phyloP scores from a whole-genome alignment of 2,113 vertebrate genomes.

The Rissa tridactyla region DNA sequence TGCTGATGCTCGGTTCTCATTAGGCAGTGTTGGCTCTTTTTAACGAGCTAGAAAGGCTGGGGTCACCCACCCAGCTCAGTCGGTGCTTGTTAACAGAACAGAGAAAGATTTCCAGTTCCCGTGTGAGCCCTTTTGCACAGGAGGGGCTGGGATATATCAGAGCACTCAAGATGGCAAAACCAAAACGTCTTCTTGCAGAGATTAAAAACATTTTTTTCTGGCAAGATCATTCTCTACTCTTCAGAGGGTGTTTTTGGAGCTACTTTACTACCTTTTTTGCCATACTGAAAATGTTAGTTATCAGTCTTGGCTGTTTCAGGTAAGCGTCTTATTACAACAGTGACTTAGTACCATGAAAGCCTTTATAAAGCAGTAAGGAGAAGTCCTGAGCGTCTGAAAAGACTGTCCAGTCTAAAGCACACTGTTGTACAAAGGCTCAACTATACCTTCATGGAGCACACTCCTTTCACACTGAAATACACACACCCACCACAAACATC shows the following conservation, averaged over 20 bases:
- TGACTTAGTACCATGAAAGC: background rate
- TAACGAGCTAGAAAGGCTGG: slow-evolving; percentile 25
- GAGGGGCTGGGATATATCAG: background rate
- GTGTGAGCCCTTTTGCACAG: background rate
- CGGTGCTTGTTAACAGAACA: background rate
- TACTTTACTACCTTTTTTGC: background rate
- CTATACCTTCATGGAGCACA: background rate
- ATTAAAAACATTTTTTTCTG: background rate
- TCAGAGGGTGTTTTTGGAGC: background rate
- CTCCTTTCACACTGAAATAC: background rate
- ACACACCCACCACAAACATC: background rate
- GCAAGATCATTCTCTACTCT: background rate
- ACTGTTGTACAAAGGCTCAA: background rate
- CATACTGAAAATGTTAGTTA: background rate
- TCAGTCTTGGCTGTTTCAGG: background rate
- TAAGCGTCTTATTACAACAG: background rate
- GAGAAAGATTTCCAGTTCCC: background rate
- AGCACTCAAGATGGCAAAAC: background rate
- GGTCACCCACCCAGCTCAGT: background rate
- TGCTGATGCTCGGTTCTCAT: background rate
- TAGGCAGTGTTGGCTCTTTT: background rate
- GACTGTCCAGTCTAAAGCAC: background rate
- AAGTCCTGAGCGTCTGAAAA: background rate
- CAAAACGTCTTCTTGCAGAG: background rate
- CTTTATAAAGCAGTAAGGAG: background rate